Evolutionary conservation across 2,797 vertebrate species (phyloP), one percentile per base, ranked within the genome.

Genomic region (Acipenser transmontanus): DNA sequence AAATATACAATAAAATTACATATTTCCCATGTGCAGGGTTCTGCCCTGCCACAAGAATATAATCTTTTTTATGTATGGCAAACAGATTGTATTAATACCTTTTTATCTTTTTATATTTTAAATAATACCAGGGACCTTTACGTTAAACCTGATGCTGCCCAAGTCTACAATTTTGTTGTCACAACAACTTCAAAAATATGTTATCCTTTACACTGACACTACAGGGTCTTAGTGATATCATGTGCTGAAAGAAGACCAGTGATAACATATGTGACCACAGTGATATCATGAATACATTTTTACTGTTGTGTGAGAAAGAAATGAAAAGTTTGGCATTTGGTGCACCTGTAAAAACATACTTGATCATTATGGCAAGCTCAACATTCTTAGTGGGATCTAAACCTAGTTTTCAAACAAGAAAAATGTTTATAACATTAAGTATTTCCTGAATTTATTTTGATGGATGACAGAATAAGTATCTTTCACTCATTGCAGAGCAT

Each of bases 271-370:
- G 34, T 34, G 34, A 34, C 34, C 34, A 34, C 34, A 3, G 4
- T 34, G 34, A 34, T 34, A 34, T 4, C 34, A 34, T 34, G 86
- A 86, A 91, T 87, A 83, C 81, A 86, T 88, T 91, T 91, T 91
- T 85, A 85, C 88, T 80, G 52, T 71, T 66, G 84, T 89, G 83
- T 83, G 82, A 82, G 84, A 85, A 78, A 85, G 83, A 86, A 89
- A 88, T 84, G 81, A 85, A 86, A 85, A 84, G 81, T 78, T 0
- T 87, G 91, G 88, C 91, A 91, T 88, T 90, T 88, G 81, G 84
- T 84, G 87, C 91, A 92, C 91, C 91, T 93, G 91, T 92, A 87
- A 91, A 94, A 94, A 93, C 90, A 94, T 82, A 87, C 90, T 90
- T 88, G 88, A 88, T 92, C 90, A 92, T 86, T 88, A 91, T 85